Conservation (phyloP, 2,113 vertebrate genomes). For the Pardalotus punctatus region DNA sequence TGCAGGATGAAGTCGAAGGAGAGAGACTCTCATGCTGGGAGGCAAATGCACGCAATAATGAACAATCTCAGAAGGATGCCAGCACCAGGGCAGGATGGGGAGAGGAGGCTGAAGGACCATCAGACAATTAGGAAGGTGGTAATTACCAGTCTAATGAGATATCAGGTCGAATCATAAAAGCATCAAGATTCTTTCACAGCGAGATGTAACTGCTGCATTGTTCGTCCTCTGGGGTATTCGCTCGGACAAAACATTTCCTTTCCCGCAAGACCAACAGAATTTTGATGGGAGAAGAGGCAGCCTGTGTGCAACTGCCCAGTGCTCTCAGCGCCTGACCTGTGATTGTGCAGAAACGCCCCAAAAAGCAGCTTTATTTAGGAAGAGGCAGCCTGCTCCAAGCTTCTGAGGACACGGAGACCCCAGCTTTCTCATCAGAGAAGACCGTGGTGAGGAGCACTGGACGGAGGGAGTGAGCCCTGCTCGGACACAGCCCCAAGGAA, state of each 20-base stretch:
- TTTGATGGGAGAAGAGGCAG: neutral
- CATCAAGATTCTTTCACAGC: neutral
- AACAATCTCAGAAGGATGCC: neutral
- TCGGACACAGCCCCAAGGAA: neutral
- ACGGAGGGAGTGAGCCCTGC: neutral
- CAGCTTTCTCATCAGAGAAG: neutral
- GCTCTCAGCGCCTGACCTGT: neutral
- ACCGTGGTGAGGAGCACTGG: accelerated
- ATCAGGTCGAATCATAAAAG: conserved; percentile 34
- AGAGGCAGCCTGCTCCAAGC: neutral
- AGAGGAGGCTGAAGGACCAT: neutral
- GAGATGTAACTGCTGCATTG: neutral
- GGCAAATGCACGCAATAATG: neutral
- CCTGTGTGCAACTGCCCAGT: neutral
- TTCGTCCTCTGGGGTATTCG: neutral
- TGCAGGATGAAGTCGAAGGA: neutral
- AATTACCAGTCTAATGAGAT: conserved; percentile 31
- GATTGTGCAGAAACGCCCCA: neutral
- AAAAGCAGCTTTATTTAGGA: neutral
- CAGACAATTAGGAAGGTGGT: conserved; percentile 36
- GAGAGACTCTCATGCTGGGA: accelerated
- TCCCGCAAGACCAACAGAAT: neutral
- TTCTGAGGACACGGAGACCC: neutral
- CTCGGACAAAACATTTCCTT: conserved; percentile 15
- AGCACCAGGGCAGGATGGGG: neutral